phyloP scores from a whole-genome alignment of 2,113 vertebrate genomes.

The Pituophis catenifer region DNA sequence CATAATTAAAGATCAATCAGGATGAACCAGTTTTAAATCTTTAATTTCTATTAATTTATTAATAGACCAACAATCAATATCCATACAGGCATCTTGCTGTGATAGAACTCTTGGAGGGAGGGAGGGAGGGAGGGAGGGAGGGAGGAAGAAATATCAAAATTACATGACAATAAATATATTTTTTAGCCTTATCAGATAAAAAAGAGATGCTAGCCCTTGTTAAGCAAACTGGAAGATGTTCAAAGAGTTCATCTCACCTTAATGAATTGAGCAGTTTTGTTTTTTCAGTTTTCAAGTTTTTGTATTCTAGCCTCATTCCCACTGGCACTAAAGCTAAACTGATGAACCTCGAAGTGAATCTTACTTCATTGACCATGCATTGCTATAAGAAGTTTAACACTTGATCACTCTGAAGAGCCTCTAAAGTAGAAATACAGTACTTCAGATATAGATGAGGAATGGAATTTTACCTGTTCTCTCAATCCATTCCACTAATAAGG shows the following conservation, averaged over 20 bases:
- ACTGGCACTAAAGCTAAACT: background rate
- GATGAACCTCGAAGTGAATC: background rate
- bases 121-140: background rate
- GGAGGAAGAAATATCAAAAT: background rate
- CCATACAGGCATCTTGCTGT: background rate
- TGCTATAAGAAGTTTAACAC: background rate
- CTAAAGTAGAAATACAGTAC: background rate
- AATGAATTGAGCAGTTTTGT: background rate
- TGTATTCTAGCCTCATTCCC: background rate
- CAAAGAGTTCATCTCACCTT: background rate
- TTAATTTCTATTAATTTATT: background rate
- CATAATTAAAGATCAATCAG: background rate
- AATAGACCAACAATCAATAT: background rate
- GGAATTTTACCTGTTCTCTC: background rate
- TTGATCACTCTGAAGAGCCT: background rate
- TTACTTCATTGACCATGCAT: background rate
- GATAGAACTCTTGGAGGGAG: background rate
- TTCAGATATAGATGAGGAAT: background rate
- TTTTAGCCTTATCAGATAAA: background rate
- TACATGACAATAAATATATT: background rate
- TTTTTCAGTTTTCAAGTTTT: background rate
- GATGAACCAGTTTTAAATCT: background rate
- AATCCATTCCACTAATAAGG: background rate
- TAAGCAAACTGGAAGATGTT: background rate
- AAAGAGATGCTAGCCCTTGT: background rate